Conservation (phyloP, 2,113 vertebrate species). For the Takifugu bimaculatus region DNA sequence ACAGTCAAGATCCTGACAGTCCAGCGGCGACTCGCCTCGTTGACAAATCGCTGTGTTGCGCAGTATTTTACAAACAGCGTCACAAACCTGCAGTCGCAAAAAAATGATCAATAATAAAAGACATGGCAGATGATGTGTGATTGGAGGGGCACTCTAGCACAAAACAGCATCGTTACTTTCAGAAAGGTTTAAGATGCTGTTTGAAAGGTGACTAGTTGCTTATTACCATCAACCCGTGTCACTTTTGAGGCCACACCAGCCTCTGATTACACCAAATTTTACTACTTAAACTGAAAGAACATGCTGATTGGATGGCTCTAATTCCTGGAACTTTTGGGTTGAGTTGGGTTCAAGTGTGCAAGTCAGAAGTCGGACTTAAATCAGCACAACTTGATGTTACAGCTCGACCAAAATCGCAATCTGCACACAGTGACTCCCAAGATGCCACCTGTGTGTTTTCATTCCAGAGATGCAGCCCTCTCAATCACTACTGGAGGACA, state of each 20-base stretch:
- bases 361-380: background rate
- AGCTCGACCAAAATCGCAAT: no score
- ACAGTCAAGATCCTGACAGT: no score
- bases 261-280: background rate
- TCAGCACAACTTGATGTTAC: no score
- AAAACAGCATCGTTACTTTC: background rate
- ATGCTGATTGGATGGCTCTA: background rate
- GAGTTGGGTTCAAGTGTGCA: background rate
- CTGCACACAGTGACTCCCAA: background rate
- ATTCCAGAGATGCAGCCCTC: no score
- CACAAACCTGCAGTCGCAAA: slow-evolving; percentile 1
- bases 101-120: background rate
- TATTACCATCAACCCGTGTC: background rate
- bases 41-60: background rate
- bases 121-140: background rate
- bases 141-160: background rate
- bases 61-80: background rate
- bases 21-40: no score
- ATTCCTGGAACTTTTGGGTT: background rate
- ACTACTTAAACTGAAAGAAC: background rate
- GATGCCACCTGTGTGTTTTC: background rate
- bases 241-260: background rate
- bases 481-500: no score
- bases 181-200: background rate
- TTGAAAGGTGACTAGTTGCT: background rate